Evolutionary conservation across 2,113 vertebrate species (phyloP).

Genomic region (Melanerpes formicivorus): DNA sequence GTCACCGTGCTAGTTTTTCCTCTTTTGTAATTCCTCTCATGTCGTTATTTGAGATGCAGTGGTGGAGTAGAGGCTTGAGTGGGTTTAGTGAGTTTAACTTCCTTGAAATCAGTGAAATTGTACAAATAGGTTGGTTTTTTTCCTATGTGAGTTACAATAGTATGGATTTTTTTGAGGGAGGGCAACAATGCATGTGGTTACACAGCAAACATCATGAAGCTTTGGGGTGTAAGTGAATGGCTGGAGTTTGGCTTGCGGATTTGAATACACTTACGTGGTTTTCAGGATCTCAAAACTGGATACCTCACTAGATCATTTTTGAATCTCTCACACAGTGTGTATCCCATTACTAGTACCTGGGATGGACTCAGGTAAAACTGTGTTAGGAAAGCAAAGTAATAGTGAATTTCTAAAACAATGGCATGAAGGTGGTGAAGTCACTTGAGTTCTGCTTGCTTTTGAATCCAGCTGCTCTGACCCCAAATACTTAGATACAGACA

Average conservation of each 20-base stretch:
- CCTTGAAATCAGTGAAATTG: not conserved
- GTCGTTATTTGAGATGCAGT: not conserved
- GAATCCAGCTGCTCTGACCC: not conserved
- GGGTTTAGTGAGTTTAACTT: not conserved
- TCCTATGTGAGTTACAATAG: not conserved
- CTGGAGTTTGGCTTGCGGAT: not conserved
- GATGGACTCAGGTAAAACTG: not conserved
- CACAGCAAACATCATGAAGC: not conserved
- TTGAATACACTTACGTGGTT: accelerated
- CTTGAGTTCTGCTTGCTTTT: not conserved
- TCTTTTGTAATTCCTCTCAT: not conserved
- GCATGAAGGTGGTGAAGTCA: not conserved
- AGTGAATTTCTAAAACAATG: not conserved
- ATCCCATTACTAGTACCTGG: not conserved
- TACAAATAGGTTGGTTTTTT: not conserved
- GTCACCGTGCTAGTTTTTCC: not conserved
- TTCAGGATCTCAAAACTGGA: not conserved
- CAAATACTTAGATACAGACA: not conserved
- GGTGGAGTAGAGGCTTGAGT: not conserved
- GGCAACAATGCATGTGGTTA: not conserved
- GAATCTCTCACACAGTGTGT: not conserved
- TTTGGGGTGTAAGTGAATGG: not conserved
- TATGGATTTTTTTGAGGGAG: not conserved
- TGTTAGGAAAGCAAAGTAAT: not conserved
- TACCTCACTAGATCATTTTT: not conserved